These are phyloP conservation scores for Neopipo cinnamomea DNA, from an alignment of 2,113 vertebrate species.

Conservation along the genomic window DNA sequence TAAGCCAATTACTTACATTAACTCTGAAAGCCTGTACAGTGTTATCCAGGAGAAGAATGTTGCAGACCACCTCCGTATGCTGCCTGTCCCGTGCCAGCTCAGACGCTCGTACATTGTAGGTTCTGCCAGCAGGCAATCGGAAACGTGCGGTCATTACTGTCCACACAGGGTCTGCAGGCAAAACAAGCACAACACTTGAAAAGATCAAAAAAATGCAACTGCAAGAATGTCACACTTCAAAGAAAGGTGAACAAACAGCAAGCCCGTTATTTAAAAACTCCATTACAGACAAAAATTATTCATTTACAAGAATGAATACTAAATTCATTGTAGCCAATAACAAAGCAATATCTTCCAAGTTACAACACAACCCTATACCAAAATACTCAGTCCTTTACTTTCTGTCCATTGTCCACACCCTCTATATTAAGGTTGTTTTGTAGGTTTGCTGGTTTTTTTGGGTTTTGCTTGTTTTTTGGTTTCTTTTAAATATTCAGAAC, in stretches of 20 bases:
- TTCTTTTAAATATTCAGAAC: neutral
- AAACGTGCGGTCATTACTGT: constrained; percentile 99
- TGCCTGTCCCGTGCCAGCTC: constrained; percentile 99
- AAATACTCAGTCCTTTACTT: neutral
- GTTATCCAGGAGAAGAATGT: constrained; percentile 95
- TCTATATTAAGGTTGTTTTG: neutral
- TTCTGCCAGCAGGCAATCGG: constrained; percentile 99
- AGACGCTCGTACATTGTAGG: constrained; percentile 99
- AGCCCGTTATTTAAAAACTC: neutral
- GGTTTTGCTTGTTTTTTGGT: neutral
- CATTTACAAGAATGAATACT: neutral
- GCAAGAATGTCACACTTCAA: neutral
- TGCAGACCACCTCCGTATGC: constrained; percentile 97
- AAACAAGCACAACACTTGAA: neutral
- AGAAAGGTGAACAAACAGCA: neutral
- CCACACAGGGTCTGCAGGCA: constrained; percentile 84
- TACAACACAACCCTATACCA: neutral
- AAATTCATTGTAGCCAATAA: neutral
- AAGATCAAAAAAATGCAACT: neutral
- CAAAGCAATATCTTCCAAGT: neutral
- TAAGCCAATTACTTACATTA: constrained; percentile 82
- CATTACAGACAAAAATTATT: neutral
- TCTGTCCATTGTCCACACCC: neutral
- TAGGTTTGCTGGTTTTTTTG: neutral
- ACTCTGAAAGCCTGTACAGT: constrained; percentile 94